Evolutionary conservation across 2,888 invertebrate genomes (phyloP), one percentile per base, ranked within the genome.

Genomic region (Saturnia japonica): DNA sequence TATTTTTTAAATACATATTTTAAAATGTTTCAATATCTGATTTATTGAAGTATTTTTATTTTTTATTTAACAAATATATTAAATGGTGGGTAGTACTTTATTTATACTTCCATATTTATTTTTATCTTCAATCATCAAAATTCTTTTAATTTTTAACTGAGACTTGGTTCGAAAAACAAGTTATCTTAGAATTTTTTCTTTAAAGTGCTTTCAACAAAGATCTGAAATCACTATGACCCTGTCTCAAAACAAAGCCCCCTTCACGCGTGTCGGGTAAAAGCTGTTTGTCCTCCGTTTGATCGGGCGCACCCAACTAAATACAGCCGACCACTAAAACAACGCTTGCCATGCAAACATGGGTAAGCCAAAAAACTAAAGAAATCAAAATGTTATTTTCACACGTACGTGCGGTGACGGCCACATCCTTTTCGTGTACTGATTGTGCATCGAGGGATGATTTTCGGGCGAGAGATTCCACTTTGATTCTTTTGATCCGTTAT

Each of bases 291-390:
- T 25, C 71, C 82, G 82, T 84, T 87, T 87, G 88, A 85, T 86
- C 85, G 82, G 85, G 76, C 86, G 84, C 87, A 80, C 87, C 87
- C 85, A 82, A 74, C 78, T 74, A 54, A 76, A 78, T 78, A 78
- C 69, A 69, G 68, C 70, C 71, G 77, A 80, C 80, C 82, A 76
- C 80, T 78, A 73, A 79, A 77, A 77, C 75, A 81, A 83, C 81
- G 82, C 80, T 78, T 69, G 70, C 71, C 77, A 74, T 72, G 77
- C 81, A 90, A 89, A 89, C 87, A 89, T 74, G 86, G 88, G 87
- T 78, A 74, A 79, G 74, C 76, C 75, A 80, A 81, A 85, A 84
- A 80, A 74, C 77, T 73, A 80, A 82, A 80, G 77, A 80, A 84
- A 85, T 83, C 81, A 80, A 81, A 83, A 80, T 75, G 76, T 77